A percentile compares a stretch with the other conserved stretches of the same genome.
phyloP scores from a whole-genome alignment of 30 jellyfish, hydroid and myxozoan species.

The Aurelia coerulea region DNA sequence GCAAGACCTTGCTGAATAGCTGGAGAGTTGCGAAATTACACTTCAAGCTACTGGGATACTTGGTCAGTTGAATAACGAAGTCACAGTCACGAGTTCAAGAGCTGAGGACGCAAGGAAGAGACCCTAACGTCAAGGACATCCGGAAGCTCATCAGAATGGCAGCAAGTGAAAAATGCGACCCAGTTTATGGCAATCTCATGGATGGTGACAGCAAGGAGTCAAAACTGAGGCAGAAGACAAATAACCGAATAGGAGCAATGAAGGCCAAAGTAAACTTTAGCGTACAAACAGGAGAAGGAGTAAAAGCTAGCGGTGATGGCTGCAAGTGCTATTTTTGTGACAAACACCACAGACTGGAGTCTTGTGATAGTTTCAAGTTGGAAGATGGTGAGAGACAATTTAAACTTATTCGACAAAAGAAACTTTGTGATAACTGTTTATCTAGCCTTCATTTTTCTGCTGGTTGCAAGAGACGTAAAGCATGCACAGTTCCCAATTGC shows the following conservation, averaged over 20 bases:
- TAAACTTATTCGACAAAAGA: slow-evolving; percentile 16
- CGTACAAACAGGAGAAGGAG: too few relatives aligned
- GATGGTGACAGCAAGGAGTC: neutral
- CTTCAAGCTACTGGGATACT: slow-evolving; percentile 33
- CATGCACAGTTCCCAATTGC: slow-evolving; percentile 38
- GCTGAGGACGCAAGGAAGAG: slow-evolving; percentile 19
- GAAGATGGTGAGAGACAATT: slow-evolving; percentile 18
- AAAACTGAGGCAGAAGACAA: neutral
- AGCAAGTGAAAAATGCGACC: slow-evolving; percentile 32
- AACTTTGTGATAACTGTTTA: slow-evolving; percentile 3
- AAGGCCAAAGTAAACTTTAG: neutral
- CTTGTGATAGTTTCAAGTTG: slow-evolving; percentile 20
- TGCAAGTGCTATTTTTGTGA: slow-evolving; percentile 30
- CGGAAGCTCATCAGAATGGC: slow-evolving; percentile 26
- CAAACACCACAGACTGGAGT: slow-evolving; percentile 21
- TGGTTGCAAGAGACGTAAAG: slow-evolving; percentile 48
- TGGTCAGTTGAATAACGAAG: slow-evolving; percentile 35
- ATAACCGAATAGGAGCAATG: neutral
- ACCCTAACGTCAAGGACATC: slow-evolving; percentile 48
- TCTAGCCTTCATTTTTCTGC: slow-evolving; percentile 24
- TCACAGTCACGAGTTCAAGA: slow-evolving; percentile 38
- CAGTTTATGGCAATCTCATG: slow-evolving; percentile 50
- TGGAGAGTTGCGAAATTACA: slow-evolving; percentile 36
- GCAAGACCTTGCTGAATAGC: slow-evolving; percentile 45
- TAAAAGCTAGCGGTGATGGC: neutral